These are phyloP conservation scores for Eueremaeus valkanovi DNA, from an alignment of 2,888 invertebrate genomes.

Conservation along the genomic window DNA sequence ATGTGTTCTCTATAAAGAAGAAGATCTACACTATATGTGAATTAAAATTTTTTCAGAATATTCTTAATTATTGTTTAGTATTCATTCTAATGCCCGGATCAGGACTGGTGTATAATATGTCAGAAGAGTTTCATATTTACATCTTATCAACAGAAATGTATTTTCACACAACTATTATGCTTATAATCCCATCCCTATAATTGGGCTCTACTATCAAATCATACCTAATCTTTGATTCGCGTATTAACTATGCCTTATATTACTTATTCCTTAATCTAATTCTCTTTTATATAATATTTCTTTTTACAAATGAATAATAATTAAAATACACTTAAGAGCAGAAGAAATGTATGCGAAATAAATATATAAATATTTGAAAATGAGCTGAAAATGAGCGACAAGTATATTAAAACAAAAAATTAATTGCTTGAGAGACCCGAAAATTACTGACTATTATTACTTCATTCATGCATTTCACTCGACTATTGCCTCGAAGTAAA, in stretches of 20 bases:
- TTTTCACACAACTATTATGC: neutral
- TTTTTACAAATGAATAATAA: too few species aligned
- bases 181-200: too few species aligned
- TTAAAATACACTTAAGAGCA: too few species aligned
- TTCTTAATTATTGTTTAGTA: neutral
- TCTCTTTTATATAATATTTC: too few species aligned
- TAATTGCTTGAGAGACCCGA: neutral
- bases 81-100: neutral
- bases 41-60: neutral
- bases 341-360: too few species aligned
- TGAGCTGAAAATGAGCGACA: too few species aligned
- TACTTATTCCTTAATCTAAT: too few species aligned
- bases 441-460: conserved; percentile 2
- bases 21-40: neutral
- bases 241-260: too few species aligned
- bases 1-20: neutral
- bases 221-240: too few species aligned
- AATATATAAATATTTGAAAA: too few species aligned
- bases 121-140: neutral
- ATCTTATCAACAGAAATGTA: neutral
- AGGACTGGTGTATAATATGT: neutral
- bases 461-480: neutral
- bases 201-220: too few species aligned
- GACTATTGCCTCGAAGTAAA: too few species aligned
- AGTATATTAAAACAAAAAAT: neutral